Evolutionary conservation across 2,888 invertebrate species (phyloP).

Genomic region (Chirona hameri): DNA sequence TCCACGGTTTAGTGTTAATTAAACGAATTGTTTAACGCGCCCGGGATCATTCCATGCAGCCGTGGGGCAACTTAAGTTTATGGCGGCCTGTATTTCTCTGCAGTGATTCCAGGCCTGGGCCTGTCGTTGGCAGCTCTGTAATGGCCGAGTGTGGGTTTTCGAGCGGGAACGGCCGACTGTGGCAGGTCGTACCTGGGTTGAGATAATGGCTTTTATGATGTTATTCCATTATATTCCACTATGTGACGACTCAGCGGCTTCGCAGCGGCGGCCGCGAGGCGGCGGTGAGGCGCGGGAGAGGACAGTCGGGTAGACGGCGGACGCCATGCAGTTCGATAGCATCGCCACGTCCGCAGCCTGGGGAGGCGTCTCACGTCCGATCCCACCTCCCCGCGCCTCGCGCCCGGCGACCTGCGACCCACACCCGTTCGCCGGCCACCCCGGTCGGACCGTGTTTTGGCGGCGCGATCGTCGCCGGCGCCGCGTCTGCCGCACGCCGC

Average conservation of each 20-base stretch:
- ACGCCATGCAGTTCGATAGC: background rate
- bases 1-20: conserved; percentile 3
- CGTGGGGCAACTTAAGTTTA: background rate
- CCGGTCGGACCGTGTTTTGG: too few species aligned
- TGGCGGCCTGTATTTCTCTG: conserved; percentile 10
- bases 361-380: too few species aligned
- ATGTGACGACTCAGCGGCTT: background rate
- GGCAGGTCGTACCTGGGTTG: background rate
- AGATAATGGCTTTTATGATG: conserved; percentile 29
- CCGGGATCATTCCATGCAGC: background rate
- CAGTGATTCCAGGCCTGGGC: background rate
- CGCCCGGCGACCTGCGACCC: too few species aligned
- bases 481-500: background rate
- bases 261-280: background rate
- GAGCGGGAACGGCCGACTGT: background rate
- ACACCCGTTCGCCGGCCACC: too few species aligned
- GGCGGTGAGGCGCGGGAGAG: background rate
- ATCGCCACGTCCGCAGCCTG: background rate
- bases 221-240: conserved; percentile 29
- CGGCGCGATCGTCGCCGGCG: background rate
- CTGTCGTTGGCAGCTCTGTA: background rate
- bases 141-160: conserved; percentile 12
- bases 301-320: background rate
- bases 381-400: too few species aligned
- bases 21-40: conserved; percentile 24